phyloP scores from a whole-genome alignment of 2,797 vertebrate species.

The Botia almorhae region DNA sequence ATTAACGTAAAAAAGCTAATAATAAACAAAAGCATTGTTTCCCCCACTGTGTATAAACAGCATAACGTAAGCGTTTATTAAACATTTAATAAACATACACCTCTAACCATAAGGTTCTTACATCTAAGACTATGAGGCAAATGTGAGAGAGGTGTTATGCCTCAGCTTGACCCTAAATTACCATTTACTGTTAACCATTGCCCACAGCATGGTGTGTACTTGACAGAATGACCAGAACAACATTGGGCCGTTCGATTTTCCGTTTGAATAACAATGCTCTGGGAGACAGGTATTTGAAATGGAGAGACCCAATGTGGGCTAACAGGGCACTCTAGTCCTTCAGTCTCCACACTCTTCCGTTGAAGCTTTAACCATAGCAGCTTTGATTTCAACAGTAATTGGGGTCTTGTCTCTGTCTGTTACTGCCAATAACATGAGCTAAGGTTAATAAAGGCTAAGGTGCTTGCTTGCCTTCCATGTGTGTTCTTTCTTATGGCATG shows the following conservation, averaged over 20 bases:
- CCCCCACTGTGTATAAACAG: no score
- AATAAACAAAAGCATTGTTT: no score
- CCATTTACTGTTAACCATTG: slow-evolving; percentile 40
- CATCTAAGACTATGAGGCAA: neutral
- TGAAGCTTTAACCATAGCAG: slow-evolving; percentile 51
- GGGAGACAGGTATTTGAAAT: slow-evolving; percentile 58
- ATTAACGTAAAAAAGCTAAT: neutral
- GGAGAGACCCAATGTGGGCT: slow-evolving; percentile 56
- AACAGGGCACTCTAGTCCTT: slow-evolving; percentile 63
- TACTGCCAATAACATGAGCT: slow-evolving; percentile 61
- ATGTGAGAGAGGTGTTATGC: slow-evolving; percentile 20
- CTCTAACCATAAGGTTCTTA: no score
- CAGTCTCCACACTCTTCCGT: slow-evolving; percentile 44
- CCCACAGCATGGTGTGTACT: slow-evolving; percentile 38
- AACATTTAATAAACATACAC: no score
- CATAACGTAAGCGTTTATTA: no score
- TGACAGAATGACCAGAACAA: slow-evolving; percentile 46
- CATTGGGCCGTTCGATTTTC: slow-evolving; percentile 56
- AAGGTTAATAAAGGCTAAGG: slow-evolving; percentile 66
- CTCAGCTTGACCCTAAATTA: slow-evolving; percentile 28
- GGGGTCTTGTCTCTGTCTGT: slow-evolving; percentile 67
- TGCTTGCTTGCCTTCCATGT: slow-evolving; percentile 12
- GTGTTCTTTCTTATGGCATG: no score
- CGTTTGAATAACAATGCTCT: slow-evolving; percentile 57
- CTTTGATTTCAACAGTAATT: slow-evolving; percentile 70